Evolutionary conservation across 2,113 vertebrate genomes (phyloP).

Genomic region (Ornithorhynchus anatinus): DNA sequence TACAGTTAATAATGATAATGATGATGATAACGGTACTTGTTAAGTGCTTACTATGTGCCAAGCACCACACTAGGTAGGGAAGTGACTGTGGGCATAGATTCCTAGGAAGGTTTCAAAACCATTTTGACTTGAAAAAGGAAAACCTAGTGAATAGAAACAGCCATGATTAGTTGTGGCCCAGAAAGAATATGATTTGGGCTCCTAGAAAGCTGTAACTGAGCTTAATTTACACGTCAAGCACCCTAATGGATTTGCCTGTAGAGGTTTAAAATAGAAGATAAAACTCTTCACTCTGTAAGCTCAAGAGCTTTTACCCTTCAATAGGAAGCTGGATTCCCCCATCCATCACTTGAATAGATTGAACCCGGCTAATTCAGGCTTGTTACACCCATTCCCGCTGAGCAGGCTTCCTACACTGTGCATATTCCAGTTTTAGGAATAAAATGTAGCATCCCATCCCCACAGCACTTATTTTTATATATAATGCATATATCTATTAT

Average conservation of each 20-base stretch:
- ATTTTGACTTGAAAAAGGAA: constrained; percentile 36
- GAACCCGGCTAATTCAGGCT: neutral
- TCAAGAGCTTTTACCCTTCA: constrained; percentile 17
- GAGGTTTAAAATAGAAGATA: constrained; percentile 55
- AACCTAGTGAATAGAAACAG: neutral
- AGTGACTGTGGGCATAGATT: neutral
- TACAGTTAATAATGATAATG: too few relatives aligned
- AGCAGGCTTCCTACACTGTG: neutral
- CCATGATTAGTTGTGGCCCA: constrained; percentile 54
- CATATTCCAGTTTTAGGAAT: constrained; percentile 5
- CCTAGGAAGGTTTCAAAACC: neutral
- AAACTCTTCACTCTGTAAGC: constrained; percentile 27
- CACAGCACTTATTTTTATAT: too few relatives aligned
- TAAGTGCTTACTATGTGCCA: too few relatives aligned
- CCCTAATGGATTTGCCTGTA: constrained; percentile 52
- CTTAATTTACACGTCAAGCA: constrained; percentile 64
- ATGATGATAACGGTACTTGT: too few relatives aligned
- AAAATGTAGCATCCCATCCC: neutral
- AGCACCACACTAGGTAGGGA: too few relatives aligned
- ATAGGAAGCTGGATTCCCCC: neutral
- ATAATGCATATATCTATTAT: too few relatives aligned
- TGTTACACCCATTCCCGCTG: neutral
- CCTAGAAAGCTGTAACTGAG: constrained; percentile 54
- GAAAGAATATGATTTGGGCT: constrained; percentile 45
- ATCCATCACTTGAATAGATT: neutral